These are phyloP conservation scores for Drosophila falleni DNA, from an alignment of 2,888 invertebrate species.

Conservation along the genomic window DNA sequence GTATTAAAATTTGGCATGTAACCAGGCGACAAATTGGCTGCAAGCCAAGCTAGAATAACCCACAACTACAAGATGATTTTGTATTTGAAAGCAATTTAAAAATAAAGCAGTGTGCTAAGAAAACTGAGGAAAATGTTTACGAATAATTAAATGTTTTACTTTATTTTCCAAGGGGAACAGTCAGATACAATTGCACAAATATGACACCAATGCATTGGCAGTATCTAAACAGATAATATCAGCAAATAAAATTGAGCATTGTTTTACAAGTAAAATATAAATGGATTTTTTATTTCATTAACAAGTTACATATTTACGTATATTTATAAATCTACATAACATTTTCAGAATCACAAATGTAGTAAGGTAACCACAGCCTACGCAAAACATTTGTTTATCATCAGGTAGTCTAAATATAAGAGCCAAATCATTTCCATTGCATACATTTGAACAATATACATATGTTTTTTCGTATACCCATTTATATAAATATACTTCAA, in stretches of 20 bases:
- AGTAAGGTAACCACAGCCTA: conserved; percentile 35
- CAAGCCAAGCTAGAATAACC: conserved; percentile 50
- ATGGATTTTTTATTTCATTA: conserved; percentile 52
- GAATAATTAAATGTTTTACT: conserved; percentile 36
- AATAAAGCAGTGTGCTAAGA: conserved; percentile 47
- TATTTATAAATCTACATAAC: conserved; percentile 16
- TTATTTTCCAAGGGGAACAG: conserved; percentile 10
- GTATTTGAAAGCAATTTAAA: conserved; percentile 48
- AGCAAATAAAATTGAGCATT: neutral
- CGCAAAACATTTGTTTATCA: conserved; percentile 68
- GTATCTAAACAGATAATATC: neutral
- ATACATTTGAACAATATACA: conserved; percentile 15
- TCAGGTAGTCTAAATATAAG: conserved; percentile 62
- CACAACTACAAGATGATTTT: conserved; percentile 46
- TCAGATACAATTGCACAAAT: conserved; percentile 8
- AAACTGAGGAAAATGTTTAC: conserved; percentile 28
- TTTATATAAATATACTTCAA: conserved; percentile 30
- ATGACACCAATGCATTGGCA: conserved; percentile 22
- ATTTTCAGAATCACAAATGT: conserved; percentile 15
- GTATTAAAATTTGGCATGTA: conserved; percentile 66
- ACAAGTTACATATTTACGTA: conserved; percentile 14
- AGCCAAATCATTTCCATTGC: conserved; percentile 39
- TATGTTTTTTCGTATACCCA: conserved; percentile 19
- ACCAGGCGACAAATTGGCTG: conserved; percentile 65
- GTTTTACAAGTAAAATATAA: conserved; percentile 37